These are phyloP conservation scores for Carposina sasakii DNA, from an alignment of 1,140 invertebrate species.

Conservation along the genomic window DNA sequence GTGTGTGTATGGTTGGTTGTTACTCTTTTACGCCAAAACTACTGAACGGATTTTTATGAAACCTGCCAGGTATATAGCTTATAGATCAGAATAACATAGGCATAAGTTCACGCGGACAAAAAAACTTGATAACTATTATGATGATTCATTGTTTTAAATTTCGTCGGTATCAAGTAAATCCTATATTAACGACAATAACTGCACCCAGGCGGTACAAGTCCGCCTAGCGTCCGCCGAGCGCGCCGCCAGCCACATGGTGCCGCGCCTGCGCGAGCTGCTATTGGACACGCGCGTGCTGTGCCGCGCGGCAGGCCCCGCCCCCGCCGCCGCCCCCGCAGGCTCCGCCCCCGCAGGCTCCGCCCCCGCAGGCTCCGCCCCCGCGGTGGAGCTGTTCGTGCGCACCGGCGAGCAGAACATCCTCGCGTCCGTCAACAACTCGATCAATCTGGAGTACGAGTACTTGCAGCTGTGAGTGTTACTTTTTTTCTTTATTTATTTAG, in stretches of 20 bases:
- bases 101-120: too few relatives aligned
- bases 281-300: constrained; percentile 59
- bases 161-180: too few relatives aligned
- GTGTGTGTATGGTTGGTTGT: too few relatives aligned
- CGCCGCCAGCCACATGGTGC: constrained; percentile 54
- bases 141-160: too few relatives aligned
- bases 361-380: constrained; percentile 30
- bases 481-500: not conserved
- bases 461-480: constrained; percentile 35
- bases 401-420: constrained; percentile 71
- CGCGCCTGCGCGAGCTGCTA: constrained; percentile 65
- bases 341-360: constrained; percentile 10
- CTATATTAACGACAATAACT: too few relatives aligned
- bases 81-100: too few relatives aligned
- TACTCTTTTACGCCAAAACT: too few relatives aligned
- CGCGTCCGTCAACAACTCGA: constrained; percentile 76
- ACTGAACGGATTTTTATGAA: too few relatives aligned
- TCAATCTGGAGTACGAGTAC: constrained; percentile 68
- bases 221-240: constrained; percentile 66
- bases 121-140: too few relatives aligned
- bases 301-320: constrained; percentile 55
- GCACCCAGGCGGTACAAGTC: constrained; percentile 72
- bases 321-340: constrained; percentile 51
- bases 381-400: constrained; percentile 77
- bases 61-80: too few relatives aligned